Conservation (phyloP, 1,140 invertebrate species). For the Epicauta chinensis region DNA sequence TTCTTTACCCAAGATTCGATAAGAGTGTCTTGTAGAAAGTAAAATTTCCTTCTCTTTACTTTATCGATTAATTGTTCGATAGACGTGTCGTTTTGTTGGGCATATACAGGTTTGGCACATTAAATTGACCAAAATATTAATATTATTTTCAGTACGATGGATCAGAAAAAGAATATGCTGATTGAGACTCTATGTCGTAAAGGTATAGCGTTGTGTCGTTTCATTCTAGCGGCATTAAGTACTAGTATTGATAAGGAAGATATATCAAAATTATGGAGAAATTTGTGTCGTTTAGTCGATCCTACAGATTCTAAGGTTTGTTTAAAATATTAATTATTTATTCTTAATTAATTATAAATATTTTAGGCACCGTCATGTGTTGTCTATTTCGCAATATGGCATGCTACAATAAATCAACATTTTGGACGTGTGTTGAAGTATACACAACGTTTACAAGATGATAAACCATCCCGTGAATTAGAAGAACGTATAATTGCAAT, state of each 20-base stretch:
- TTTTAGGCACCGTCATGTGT: slow-evolving; percentile 46
- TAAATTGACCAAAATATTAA: too few relatives aligned
- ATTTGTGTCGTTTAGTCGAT: slow-evolving; percentile 74
- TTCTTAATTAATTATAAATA: slow-evolving; percentile 2
- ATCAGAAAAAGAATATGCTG: slow-evolving; percentile 70
- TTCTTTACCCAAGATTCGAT: too few relatives aligned
- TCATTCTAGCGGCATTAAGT: too few relatives aligned
- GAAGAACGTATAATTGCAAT: slow-evolving; percentile 67
- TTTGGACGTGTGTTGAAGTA: slow-evolving; percentile 76
- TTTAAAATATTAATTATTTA: not conserved
- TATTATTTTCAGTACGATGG: slow-evolving; percentile 59
- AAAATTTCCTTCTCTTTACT: too few relatives aligned
- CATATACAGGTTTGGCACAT: too few relatives aligned
- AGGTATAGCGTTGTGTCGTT: slow-evolving; percentile 64
- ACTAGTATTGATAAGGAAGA: slow-evolving; percentile 44
- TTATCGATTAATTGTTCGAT: not conserved
- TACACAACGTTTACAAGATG: slow-evolving; percentile 69
- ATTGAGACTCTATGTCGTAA: slow-evolving; percentile 72
- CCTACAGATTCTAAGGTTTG: slow-evolving; percentile 67
- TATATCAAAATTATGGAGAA: slow-evolving; percentile 58
- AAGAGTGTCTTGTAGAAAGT: too few relatives aligned
- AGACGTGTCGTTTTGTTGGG: too few relatives aligned
- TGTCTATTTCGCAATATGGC: slow-evolving; percentile 71
- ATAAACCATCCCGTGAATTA: slow-evolving; percentile 65
- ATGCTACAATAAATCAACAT: slow-evolving; percentile 68